Base-by-base conservation (phyloP, 2,888 invertebrate genomes). In the Athripsodes cinereus region DNA sequence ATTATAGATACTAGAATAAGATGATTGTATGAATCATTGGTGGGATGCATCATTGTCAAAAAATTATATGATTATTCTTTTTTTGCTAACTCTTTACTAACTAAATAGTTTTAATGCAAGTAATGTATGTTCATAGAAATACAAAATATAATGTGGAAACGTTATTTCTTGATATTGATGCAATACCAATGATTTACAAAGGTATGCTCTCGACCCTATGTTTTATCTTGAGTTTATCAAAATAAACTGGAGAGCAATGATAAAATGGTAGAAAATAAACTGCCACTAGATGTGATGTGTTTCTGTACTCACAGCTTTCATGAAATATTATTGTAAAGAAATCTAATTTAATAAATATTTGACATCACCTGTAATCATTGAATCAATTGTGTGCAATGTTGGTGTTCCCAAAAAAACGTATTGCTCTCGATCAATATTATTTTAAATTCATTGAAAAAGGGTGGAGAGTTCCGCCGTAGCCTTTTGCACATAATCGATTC, bases 401-500 rank as follows among this genome's bases (percentile, higher is more conserved):
- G 51, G 40, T 40, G 40, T 40, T 40, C 16, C 13, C 13, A 40
- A 55, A 55, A 55, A 55, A 22, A 58, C 55, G 47, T 21, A 26
- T 47, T 35, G 49, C 53, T 18, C 52, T 59, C 53, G 47, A 47
- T 40, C 49, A 48, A 40, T 40, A 60, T 55, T 44, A 58, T 60
- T 57, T 52, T 48, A 58, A 55, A 57, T 60, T 58, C 55, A 55
- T 57, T 52, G 19, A 58, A 52, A 68, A 75, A 73, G 72, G 74
- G 74, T 58, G 62, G 61, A 53, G 79, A 79, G 69, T 79, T 79
- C 73, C 78, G 79, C 70, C 79, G 79, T 78, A 79, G 79, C 73
- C 74, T 79, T 78, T 79, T 79, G 79, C 79, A 79, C 79, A 79
- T 79, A 77, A 79, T 79, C 75, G 79, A 79, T 79, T 79, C 79